phyloP scores from a whole-genome alignment of 2,888 invertebrate genomes.

The Eustalomyia histrio region DNA sequence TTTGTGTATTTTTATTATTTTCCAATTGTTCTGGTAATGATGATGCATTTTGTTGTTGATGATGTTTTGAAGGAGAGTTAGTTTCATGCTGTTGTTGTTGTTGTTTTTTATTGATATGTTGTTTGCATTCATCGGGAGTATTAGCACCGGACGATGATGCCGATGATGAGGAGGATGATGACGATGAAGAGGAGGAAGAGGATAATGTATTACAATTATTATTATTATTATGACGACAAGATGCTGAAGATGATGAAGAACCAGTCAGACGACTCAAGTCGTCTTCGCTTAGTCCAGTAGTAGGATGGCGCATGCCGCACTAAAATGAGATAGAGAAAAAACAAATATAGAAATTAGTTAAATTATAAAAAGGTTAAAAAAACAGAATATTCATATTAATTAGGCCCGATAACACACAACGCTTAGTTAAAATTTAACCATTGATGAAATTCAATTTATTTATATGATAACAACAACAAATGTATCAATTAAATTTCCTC shows the following conservation, averaged over 20 bases:
- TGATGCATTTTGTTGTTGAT: conserved; percentile 42
- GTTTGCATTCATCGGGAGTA: conserved; percentile 65
- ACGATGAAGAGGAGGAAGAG: conserved; percentile 71
- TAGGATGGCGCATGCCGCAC: conserved; percentile 81
- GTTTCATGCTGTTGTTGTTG: conserved; percentile 58
- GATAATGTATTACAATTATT: conserved; percentile 66
- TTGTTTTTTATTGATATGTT: conserved; percentile 52
- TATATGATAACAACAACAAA: no score
- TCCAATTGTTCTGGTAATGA: conserved; percentile 60
- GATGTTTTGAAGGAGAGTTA: conserved; percentile 58
- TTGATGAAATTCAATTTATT: no score
- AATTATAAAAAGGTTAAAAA: no score
- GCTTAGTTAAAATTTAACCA: no score
- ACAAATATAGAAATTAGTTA: no score
- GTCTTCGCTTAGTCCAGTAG: conserved; percentile 80
- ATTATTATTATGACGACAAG: conserved; percentile 66
- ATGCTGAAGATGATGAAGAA: conserved; percentile 78
- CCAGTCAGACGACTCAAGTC: conserved; percentile 80
- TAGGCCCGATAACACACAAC: no score
- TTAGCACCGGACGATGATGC: conserved; percentile 65
- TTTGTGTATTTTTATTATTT: conserved; percentile 64
- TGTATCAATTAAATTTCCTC: no score
- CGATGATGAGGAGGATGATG: conserved; percentile 69
- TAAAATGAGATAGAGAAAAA: conserved; percentile 68
- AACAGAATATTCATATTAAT: no score